These are phyloP conservation scores for Ceriagrion tenellum DNA, from an alignment of 2,888 invertebrate genomes.

Conservation along the genomic window DNA sequence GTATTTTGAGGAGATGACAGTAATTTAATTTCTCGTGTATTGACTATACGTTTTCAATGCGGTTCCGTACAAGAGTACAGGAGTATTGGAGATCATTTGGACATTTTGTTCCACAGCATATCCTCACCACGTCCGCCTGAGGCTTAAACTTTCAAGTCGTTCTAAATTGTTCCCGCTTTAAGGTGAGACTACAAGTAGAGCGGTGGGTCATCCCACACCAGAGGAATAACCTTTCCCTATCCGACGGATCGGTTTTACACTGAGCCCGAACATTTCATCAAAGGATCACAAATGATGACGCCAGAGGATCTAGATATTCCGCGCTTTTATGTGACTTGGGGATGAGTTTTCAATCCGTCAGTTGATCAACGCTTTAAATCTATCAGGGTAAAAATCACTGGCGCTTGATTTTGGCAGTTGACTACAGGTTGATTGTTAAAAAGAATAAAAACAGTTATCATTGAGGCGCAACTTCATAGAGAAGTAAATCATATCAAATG, in stretches of 20 bases:
- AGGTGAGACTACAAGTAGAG: constrained; percentile 24
- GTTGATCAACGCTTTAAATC: not conserved
- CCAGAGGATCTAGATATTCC: not conserved
- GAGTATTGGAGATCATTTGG: not conserved
- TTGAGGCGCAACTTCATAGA: no score
- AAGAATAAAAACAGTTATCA: not conserved
- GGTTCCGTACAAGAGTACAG: not conserved
- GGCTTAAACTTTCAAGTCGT: not conserved
- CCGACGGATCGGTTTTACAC: not conserved
- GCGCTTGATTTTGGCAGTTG: not conserved
- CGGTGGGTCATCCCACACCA: constrained; percentile 48
- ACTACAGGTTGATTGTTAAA: not conserved
- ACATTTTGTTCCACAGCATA: not conserved
- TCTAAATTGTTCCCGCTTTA: constrained; percentile 57
- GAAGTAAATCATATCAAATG: no score
- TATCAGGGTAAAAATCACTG: not conserved
- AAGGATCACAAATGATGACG: not conserved
- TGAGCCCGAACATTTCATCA: constrained; percentile 26
- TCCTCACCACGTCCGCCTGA: not conserved
- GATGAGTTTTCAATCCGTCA: not conserved
- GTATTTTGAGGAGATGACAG: not conserved
- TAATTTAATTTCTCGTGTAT: not conserved
- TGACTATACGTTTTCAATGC: not conserved
- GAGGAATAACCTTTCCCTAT: constrained; percentile 23
- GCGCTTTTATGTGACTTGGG: not conserved